phyloP scores from a whole-genome alignment of 1,140 invertebrate genomes.

The Halictus rubicundus region DNA sequence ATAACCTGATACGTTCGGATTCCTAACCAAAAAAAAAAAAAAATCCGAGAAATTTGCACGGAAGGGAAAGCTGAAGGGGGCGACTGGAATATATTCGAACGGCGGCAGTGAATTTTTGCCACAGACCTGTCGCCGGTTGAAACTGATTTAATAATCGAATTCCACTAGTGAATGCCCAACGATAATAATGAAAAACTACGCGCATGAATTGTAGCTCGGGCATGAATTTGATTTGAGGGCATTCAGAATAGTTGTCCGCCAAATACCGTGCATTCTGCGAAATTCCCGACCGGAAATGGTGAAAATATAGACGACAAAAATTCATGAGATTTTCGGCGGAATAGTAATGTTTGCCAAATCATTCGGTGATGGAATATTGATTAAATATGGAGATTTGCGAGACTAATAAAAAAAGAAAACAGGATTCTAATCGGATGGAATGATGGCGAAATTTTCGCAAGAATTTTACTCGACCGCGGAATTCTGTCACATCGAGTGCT shows the following conservation, averaged over 20 bases:
- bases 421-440: background rate
- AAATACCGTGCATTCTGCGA: constrained; percentile 6
- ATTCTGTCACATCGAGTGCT: background rate
- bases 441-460: background rate
- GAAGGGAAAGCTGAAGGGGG: background rate
- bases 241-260: constrained; percentile 18
- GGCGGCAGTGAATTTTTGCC: background rate
- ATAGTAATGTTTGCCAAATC: constrained; percentile 20
- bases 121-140: background rate
- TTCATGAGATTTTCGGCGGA: constrained; percentile 6
- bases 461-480: background rate
- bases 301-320: constrained; percentile 23
- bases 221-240: constrained; percentile 29
- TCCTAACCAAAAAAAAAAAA: background rate
- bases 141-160: constrained; percentile 23
- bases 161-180: background rate
- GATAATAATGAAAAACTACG: constrained; percentile 17
- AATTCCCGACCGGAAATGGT: constrained; percentile 5
- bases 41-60: background rate
- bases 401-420: background rate
- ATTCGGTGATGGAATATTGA: background rate
- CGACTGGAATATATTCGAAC: background rate
- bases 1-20: no score
- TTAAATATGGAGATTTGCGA: background rate
- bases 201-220: constrained; percentile 4